Evolutionary conservation across 2,888 invertebrate genomes (phyloP).

Genomic region (Cantharis rustica): DNA sequence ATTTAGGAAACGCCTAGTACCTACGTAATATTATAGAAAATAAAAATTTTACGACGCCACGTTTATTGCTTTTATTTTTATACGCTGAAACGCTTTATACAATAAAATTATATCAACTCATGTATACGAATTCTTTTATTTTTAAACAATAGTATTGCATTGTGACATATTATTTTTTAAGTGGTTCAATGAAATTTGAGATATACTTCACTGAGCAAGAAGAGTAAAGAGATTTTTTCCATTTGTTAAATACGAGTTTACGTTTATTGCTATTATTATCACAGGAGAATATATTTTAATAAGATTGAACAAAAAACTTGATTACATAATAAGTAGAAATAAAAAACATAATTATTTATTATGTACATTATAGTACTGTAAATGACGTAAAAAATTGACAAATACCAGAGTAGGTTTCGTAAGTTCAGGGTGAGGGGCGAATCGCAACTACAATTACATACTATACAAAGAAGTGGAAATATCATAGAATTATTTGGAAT

Average conservation of each 20-base stretch:
- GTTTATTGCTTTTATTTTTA: background rate
- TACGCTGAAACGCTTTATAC: background rate
- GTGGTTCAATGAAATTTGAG: constrained; percentile 6
- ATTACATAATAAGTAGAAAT: background rate
- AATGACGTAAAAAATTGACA: background rate
- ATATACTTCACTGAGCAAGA: constrained; percentile 16
- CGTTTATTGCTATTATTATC: background rate
- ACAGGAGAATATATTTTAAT: background rate
- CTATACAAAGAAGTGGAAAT: too few species aligned
- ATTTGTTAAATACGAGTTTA: background rate
- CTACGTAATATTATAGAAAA: background rate
- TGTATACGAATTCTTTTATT: background rate
- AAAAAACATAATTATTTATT: background rate
- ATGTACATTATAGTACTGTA: background rate
- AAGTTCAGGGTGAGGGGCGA: too few species aligned
- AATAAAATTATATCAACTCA: background rate
- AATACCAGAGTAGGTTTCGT: background rate
- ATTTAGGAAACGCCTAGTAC: too few species aligned
- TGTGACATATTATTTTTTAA: constrained; percentile 17
- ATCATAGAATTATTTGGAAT: too few species aligned
- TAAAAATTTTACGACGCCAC: background rate
- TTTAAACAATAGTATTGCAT: constrained; percentile 7
- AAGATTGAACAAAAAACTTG: background rate
- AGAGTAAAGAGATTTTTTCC: constrained; percentile 23
- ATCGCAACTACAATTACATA: too few species aligned